Evolutionary conservation across 2,888 invertebrate genomes (phyloP).

Genomic region (Chloromyia formosa): DNA sequence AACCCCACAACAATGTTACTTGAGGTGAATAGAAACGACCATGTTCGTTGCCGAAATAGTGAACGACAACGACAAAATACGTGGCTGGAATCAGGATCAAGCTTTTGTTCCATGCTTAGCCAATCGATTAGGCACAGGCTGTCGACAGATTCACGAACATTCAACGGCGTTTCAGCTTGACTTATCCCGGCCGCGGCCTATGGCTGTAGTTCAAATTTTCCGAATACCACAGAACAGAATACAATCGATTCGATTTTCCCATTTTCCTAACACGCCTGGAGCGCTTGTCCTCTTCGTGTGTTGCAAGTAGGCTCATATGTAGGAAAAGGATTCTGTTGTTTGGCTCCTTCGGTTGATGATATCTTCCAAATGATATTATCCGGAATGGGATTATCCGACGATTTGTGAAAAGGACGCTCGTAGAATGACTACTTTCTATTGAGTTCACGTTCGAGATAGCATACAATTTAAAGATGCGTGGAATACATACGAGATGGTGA

Average conservation of each 20-base stretch:
- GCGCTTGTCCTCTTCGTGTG: too few species aligned
- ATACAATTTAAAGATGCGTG: conserved; percentile 32
- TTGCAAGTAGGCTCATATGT: too few species aligned
- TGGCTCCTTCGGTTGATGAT: conserved; percentile 2
- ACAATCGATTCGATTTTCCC: conserved; percentile 15
- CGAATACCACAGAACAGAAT: not conserved
- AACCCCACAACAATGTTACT: conserved; percentile 32
- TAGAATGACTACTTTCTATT: conserved; percentile 31
- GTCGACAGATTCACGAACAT: conserved; percentile 18
- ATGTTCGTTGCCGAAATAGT: not conserved
- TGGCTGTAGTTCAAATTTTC: too few species aligned
- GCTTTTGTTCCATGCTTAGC: not conserved
- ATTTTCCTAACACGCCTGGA: too few species aligned
- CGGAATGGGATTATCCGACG: conserved; percentile 31
- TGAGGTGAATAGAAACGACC: conserved; percentile 22
- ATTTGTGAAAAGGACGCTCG: conserved; percentile 29
- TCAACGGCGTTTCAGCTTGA: conserved; percentile 25
- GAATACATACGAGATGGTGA: not conserved
- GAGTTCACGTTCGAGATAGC: conserved; percentile 26
- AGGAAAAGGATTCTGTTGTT: too few species aligned
- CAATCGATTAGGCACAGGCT: conserved; percentile 24
- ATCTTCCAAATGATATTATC: conserved; percentile 20
- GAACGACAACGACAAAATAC: conserved; percentile 18
- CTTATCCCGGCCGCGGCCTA: not conserved
- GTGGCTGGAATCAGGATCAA: conserved; percentile 15